Base-by-base conservation (phyloP, 2,113 vertebrate genomes). In the Engraulis encrasicolus region DNA sequence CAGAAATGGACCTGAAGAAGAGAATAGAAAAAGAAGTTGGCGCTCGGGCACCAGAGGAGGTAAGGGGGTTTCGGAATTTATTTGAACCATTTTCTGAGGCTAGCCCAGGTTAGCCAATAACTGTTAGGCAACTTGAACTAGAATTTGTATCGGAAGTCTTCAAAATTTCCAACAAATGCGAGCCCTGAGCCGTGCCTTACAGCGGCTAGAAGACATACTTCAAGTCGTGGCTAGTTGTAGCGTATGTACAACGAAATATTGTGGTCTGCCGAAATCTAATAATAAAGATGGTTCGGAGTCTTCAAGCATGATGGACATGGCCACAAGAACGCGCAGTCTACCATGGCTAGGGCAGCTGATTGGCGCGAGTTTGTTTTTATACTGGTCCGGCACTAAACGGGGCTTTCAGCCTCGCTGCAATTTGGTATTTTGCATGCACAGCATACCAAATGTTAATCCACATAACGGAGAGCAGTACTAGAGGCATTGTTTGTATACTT, bases 1-100 rank as follows among this genome's bases (percentile, higher is more conserved):
- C 61, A 82, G 80, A 77, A 50, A 98, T 98, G 97, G 97, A 99
- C 87, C 98, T 98, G 97, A 97, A 97, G 93, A 97, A 97, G 94
- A 95, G 95, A 92, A 94, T 98, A 85, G 95, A 89, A 88, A 93
- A 96, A 95, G 97, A 98, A 95, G 92, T 99, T 88, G 88, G 96
- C 92, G 96, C 96, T 95, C 91, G 94, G 89, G 94, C 92, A 84
- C 96, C 97, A 78, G 93, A 94, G 78, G 94, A 98, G 96, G 97
- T 98, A 89, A 85, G 85, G 19, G 71, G 45, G 9, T 85, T 34
- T 79, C 90, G 74, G 40, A 87, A 89, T 78, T 81, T 85, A 82
- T 84, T 87, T 87, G 86, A 83, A 83, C 6, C 88, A 61, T 58
- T 7, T 84, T 49, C 87, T 89, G 86, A 83, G 79, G 83, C 78